Evolutionary conservation across 2,113 vertebrate species (phyloP).

Genomic region (Serinus canaria): DNA sequence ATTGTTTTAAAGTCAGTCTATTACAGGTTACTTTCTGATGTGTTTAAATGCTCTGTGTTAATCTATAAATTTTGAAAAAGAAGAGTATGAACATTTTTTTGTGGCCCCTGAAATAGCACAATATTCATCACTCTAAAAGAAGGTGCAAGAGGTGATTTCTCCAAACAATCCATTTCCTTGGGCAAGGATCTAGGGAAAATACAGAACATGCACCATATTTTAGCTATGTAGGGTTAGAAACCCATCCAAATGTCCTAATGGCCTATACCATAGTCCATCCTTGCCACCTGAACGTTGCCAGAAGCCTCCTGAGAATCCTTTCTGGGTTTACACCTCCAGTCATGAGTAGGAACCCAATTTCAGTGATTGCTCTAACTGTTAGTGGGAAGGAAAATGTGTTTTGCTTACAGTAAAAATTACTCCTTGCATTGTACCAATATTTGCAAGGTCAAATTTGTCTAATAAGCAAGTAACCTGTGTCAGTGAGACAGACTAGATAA

Average conservation of each 20-base stretch:
- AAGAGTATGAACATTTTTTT: not conserved
- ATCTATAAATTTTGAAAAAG: not conserved
- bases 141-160: not conserved
- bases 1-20: not conserved
- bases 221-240: not conserved
- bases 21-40: not conserved
- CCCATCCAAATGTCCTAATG: not conserved
- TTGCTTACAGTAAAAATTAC: not conserved
- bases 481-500: not conserved
- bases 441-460: not conserved
- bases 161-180: not conserved
- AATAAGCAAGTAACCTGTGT: not conserved
- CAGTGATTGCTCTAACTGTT: not conserved
- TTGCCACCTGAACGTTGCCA: not conserved
- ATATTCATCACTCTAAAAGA: not conserved
- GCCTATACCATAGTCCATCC: not conserved
- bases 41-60: not conserved
- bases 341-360: not conserved
- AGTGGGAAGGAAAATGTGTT: not conserved
- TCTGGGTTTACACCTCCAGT: not conserved
- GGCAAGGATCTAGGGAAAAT: not conserved
- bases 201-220: not conserved
- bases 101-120: not conserved
- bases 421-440: not conserved
- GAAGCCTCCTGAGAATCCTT: not conserved